These are phyloP conservation scores for Drosophila rufa DNA, from an alignment of 1,140 invertebrate genomes.

Conservation along the genomic window DNA sequence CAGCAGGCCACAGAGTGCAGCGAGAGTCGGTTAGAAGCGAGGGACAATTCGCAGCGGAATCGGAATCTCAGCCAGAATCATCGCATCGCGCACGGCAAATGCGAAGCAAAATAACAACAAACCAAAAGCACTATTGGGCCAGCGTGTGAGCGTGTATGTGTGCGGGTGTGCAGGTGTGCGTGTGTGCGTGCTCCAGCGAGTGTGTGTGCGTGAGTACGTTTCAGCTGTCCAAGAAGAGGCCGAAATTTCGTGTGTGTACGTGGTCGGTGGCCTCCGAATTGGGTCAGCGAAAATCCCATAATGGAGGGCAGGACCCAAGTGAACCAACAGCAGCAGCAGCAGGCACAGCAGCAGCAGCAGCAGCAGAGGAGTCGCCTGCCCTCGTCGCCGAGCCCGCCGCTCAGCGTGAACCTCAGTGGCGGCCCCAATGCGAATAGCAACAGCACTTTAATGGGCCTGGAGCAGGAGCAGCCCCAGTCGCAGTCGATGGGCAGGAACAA, in stretches of 20 bases:
- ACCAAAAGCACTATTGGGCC: conserved; percentile 27
- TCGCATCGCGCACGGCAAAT: conserved; percentile 23
- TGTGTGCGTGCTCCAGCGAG: conserved; percentile 15
- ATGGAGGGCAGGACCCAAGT: conserved; percentile 45
- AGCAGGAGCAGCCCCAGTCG: conserved; percentile 17
- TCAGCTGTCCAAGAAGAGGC: conserved; percentile 26
- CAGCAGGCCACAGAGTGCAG: conserved; percentile 24
- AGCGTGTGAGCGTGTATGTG: conserved; percentile 29
- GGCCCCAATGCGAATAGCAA: conserved; percentile 64
- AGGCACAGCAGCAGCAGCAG: conserved; percentile 27
- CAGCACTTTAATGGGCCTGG: conserved; percentile 42
- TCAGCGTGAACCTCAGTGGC: conserved; percentile 56
- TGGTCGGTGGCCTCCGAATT: conserved; percentile 56
- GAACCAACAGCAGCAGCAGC: conserved; percentile 47
- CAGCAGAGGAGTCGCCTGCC: conserved; percentile 56
- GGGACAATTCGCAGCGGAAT: conserved; percentile 9
- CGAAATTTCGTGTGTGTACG: conserved; percentile 49
- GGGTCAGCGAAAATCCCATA: conserved; percentile 34
- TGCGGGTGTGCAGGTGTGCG: conserved; percentile 21
- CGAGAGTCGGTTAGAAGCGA: conserved; percentile 31
- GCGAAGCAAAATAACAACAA: conserved; percentile 45
- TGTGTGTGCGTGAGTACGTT: conserved; percentile 36
- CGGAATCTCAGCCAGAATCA: conserved; percentile 14
- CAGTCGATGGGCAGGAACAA: conserved; percentile 24
- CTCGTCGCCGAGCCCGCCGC: conserved; percentile 60